A percentile compares a stretch with the other conserved stretches of the same genome.
Evolutionary conservation across 2,888 invertebrate genomes (phyloP).

Genomic region (Prosapia bicincta): DNA sequence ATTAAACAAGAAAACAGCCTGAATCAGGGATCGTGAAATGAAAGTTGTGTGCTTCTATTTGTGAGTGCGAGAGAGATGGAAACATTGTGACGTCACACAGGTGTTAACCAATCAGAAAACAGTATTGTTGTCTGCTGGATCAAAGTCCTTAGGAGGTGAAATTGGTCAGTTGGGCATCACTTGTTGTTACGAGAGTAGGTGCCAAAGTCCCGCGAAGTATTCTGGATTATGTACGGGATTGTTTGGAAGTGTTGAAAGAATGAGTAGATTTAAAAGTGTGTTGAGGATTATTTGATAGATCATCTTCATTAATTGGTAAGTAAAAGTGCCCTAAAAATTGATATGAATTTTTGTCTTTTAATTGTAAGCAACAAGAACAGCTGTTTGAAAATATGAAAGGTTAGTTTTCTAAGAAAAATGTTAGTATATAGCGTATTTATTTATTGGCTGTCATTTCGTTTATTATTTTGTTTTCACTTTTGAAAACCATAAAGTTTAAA

Average conservation of each 20-base stretch:
- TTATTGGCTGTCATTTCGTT: too few relatives aligned
- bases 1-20: neutral
- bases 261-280: neutral
- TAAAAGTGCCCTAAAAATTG: too few relatives aligned
- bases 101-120: neutral
- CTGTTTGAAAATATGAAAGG: too few relatives aligned
- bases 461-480: too few relatives aligned
- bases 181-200: neutral
- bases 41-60: neutral
- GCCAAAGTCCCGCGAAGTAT: neutral
- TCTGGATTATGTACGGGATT: neutral
- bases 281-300: neutral
- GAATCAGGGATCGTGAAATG: neutral
- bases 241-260: neutral
- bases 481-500: too few relatives aligned
- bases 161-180: neutral
- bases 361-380: too few relatives aligned
- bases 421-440: too few relatives aligned
- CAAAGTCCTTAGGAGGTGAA: slow-evolving; percentile 2
- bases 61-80: neutral
- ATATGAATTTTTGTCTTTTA: too few relatives aligned
- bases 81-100: neutral
- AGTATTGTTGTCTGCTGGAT: neutral
- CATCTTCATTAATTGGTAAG: neutral
- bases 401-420: too few relatives aligned